Evolutionary conservation across 2,797 vertebrate genomes (phyloP).

Genomic region (Tamandua tetradactyla): DNA sequence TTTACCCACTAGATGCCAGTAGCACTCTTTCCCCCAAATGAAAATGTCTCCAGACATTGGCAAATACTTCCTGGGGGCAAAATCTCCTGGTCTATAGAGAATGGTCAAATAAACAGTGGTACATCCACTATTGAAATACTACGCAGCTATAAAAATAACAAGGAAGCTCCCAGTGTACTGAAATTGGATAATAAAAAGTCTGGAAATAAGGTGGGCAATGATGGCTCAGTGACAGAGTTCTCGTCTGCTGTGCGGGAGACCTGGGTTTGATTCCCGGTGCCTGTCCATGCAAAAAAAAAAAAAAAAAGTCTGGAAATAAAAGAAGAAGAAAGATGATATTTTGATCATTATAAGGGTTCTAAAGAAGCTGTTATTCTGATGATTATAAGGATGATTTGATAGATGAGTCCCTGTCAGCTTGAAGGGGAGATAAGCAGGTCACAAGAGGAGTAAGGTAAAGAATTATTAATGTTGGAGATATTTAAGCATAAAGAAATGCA

Average conservation of each 20-base stretch:
- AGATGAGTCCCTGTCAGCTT: too few relatives aligned
- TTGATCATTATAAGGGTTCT: neutral
- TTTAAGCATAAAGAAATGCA: neutral
- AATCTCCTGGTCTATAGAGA: neutral
- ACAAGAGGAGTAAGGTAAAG: too few relatives aligned
- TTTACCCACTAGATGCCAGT: neutral
- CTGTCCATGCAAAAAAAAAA: too few relatives aligned
- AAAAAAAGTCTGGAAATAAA: neutral
- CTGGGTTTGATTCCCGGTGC: too few relatives aligned
- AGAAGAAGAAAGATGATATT: neutral
- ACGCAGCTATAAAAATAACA: neutral
- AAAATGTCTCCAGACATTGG: neutral
- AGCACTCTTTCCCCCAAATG: neutral
- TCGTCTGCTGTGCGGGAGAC: too few relatives aligned
- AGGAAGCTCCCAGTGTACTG: neutral
- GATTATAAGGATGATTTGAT: neutral
- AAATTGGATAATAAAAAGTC: neutral
- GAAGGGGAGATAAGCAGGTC: too few relatives aligned
- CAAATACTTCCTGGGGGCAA: neutral
- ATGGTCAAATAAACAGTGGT: neutral
- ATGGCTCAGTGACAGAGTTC: too few relatives aligned
- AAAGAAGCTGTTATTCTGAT: neutral
- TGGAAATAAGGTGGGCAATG: too few relatives aligned
- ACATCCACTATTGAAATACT: neutral
- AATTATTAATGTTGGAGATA: too few relatives aligned